phyloP scores from a whole-genome alignment of 2,113 vertebrate genomes.

The Prinia subflava region DNA sequence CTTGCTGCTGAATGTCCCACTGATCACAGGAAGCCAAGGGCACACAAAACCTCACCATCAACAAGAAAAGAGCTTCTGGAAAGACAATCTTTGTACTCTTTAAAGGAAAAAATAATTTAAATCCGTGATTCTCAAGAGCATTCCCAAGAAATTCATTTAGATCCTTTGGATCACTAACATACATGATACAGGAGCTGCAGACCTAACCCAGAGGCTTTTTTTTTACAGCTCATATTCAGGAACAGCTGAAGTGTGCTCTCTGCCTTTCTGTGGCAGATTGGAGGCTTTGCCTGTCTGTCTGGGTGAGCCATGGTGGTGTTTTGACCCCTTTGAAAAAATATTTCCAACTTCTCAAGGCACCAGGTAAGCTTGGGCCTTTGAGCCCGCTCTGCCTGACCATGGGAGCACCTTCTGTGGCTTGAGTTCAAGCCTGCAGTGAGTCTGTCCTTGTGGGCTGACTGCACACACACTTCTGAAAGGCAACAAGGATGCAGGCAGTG shows the following conservation, averaged over 20 bases:
- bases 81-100: not conserved
- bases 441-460: not conserved
- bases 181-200: fast-evolving
- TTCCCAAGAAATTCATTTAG: not conserved
- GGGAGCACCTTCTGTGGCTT: not conserved
- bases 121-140: not conserved
- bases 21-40: conserved; percentile 10
- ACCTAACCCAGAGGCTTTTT: not conserved
- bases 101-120: not conserved
- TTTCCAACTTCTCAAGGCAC: not conserved
- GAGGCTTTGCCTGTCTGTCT: not conserved
- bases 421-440: not conserved
- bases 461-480: not conserved
- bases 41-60: not conserved
- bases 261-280: not conserved
- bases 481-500: not conserved
- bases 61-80: not conserved
- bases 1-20: not conserved
- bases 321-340: not conserved
- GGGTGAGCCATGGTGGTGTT: not conserved
- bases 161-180: not conserved
- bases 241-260: not conserved
- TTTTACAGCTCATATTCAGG: not conserved
- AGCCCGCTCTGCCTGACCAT: not conserved
- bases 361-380: not conserved